Evolutionary conservation across 2,888 invertebrate species (phyloP).

Genomic region (Leptopterna dolabrata): DNA sequence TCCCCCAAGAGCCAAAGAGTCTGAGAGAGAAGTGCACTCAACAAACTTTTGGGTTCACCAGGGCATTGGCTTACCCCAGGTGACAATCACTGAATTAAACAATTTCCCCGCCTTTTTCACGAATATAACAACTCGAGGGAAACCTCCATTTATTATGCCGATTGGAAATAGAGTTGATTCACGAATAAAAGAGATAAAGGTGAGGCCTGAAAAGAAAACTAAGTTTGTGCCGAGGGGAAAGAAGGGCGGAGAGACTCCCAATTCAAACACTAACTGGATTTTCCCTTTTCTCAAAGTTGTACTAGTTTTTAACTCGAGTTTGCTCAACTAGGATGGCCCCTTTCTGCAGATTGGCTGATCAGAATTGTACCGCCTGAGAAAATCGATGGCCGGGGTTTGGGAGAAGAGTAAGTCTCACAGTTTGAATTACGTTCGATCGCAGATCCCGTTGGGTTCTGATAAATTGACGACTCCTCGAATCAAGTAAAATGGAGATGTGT

Average conservation of each 20-base stretch:
- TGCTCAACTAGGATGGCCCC: slow-evolving; percentile 19
- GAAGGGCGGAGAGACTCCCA: background rate
- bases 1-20: no score
- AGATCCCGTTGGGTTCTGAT: no score
- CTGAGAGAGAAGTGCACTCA: no score
- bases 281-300: slow-evolving; percentile 41
- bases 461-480: no score
- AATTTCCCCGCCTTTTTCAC: background rate
- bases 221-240: background rate
- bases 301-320: slow-evolving; percentile 53
- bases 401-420: no score
- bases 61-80: slow-evolving; percentile 24
- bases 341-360: slow-evolving; percentile 36
- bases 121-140: slow-evolving; percentile 1
- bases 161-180: slow-evolving; percentile 37
- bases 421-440: no score
- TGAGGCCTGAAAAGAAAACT: slow-evolving; percentile 27
- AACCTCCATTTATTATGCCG: slow-evolving; percentile 39
- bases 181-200: slow-evolving; percentile 11
- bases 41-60: slow-evolving; percentile 20
- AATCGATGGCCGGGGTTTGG: no score
- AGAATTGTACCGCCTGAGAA: background rate
- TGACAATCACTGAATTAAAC: background rate
- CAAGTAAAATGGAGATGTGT: no score
- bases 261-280: slow-evolving; percentile 49